These are phyloP conservation scores for Gonioctena quinquepunctata DNA, from an alignment of 1,140 invertebrate genomes.

Conservation along the genomic window DNA sequence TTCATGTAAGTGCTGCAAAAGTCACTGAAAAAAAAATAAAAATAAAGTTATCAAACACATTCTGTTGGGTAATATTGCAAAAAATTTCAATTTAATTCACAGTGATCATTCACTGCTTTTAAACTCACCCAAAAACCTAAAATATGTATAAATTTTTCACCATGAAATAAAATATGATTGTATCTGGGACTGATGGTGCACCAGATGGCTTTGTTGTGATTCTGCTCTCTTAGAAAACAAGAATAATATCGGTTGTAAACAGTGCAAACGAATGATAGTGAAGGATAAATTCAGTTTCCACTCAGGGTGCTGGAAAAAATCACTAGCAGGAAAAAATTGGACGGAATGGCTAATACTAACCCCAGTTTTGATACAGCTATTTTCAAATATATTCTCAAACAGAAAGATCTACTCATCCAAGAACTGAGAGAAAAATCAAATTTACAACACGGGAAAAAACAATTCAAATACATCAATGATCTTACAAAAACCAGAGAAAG, in stretches of 20 bases:
- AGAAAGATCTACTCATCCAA: not conserved
- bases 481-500: not conserved
- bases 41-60: too few relatives aligned
- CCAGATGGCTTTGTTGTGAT: not conserved
- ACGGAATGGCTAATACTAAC: not conserved
- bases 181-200: too few relatives aligned
- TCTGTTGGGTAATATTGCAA: too few relatives aligned
- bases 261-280: not conserved
- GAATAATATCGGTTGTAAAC: not conserved
- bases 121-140: too few relatives aligned
- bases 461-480: not conserved
- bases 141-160: too few relatives aligned
- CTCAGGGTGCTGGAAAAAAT: not conserved
- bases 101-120: too few relatives aligned
- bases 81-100: too few relatives aligned
- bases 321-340: not conserved
- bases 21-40: slow-evolving; percentile 63
- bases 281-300: not conserved
- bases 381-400: not conserved
- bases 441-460: not conserved
- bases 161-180: too few relatives aligned
- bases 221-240: not conserved
- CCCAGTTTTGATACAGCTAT: not conserved
- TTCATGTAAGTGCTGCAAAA: slow-evolving; percentile 69
- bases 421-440: not conserved